phyloP scores from a whole-genome alignment of 2,113 vertebrate genomes.

The Gnathonemus echidnorhynchus region DNA sequence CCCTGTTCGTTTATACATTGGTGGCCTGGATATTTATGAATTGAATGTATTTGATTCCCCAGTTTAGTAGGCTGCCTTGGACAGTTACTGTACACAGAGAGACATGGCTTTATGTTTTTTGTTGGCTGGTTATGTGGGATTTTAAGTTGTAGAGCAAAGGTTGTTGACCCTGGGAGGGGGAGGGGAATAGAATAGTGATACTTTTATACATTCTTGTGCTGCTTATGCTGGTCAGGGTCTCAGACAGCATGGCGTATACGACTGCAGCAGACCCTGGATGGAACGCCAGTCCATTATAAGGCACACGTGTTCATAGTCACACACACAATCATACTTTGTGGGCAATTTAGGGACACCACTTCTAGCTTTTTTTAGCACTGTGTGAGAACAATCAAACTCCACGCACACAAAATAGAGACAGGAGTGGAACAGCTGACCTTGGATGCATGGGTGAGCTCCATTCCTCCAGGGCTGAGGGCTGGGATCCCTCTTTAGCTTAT shows the following conservation, averaged over 20 bases:
- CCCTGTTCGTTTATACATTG: background rate
- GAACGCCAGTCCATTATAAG: background rate
- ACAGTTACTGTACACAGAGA: background rate
- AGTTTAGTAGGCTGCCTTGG: background rate
- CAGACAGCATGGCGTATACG: background rate
- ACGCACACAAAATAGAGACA: background rate
- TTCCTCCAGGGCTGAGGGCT: background rate
- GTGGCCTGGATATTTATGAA: background rate
- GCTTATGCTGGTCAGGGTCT: background rate
- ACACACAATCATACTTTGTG: background rate
- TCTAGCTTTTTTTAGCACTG: background rate
- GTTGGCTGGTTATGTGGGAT: background rate
- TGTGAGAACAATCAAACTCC: background rate
- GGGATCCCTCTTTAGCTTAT: background rate
- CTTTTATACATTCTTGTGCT: background rate
- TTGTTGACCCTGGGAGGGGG: background rate
- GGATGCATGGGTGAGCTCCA: background rate
- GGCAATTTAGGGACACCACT: background rate
- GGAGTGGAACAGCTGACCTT: background rate
- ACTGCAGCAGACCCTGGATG: background rate
- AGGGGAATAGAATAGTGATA: background rate
- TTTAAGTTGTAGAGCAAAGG: background rate
- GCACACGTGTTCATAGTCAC: background rate
- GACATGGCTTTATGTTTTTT: background rate
- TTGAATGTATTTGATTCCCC: background rate